Evolutionary conservation across 2,797 vertebrate species (phyloP), one percentile per base, ranked within the genome.

Genomic region (Onychomys torridus): DNA sequence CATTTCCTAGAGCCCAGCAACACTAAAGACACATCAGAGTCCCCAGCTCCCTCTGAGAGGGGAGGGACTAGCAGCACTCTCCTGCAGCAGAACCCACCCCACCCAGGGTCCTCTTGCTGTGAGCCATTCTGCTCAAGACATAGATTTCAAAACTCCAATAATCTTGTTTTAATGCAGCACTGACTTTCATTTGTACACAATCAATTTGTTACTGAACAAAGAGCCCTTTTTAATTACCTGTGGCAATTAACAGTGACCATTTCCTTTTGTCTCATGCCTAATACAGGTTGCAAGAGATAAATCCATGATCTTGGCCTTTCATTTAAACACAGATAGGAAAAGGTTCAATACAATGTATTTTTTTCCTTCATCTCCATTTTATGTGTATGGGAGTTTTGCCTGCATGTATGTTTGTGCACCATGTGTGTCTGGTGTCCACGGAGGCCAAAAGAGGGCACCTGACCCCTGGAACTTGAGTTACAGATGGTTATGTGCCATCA

Each of bases 181-280:
- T 93, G 87, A 95, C 89, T 97, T 97, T 97, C 96, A 93, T 96
- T 91, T 92, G 94, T 96, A 97, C 63, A 97, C 93, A 97, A 98
- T 98, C 97, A 97, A 93, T 97, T 86, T 97, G 97, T 96, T 95
- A 95, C 92, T 77, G 77, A 97, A 97, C 97, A 97, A 96, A 97
- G 93, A 97, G 93, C 84, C 71, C 79, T 97, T 96, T 97, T 95
- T 97, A 98, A 97, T 96, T 97, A 96, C 89, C 91, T 25, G 0
- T 87, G 94, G 89, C 94, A 96, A 94, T 97, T 97, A 98, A 96
- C 17, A 2, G 87, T 79, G 77, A 97, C 97, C 82, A 96, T 97
- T 96, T 96, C 93, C 95, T 79, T 97, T 96, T 94, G 92, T 97
- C 90, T 97, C 79, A 93, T 65, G 92, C 57, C 59, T 87, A 89